Conservation (phyloP, 2,113 vertebrate species). For the Pteropus alecto region DNA sequence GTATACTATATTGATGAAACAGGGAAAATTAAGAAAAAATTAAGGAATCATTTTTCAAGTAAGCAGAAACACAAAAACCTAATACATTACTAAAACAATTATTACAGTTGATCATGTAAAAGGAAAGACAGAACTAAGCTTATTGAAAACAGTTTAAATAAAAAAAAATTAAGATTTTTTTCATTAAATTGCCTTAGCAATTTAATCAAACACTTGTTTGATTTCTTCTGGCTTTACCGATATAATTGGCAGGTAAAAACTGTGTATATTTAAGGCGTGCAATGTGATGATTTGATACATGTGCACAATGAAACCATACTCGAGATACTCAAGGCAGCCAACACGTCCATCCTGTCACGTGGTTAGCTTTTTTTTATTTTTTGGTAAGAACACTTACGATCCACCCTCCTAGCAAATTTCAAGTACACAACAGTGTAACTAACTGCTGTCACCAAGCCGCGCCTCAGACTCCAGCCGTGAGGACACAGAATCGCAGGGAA, state of each 20-base stretch:
- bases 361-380: background rate
- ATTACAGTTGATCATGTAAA: background rate
- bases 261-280: background rate
- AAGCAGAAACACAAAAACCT: background rate
- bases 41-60: background rate
- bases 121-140: background rate
- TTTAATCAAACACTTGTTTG: no score
- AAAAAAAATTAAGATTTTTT: background rate
- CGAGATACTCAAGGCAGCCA: background rate
- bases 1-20: background rate
- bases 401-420: background rate
- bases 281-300: no score
- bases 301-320: no score
- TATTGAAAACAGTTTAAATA: background rate
- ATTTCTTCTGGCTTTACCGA: background rate
- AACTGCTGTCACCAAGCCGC: background rate
- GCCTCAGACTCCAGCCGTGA: no score
- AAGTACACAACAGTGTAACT: background rate
- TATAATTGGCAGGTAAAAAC: background rate
- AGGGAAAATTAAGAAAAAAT: background rate
- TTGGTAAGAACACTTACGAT: background rate
- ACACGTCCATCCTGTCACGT: background rate
- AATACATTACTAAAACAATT: background rate
- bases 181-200: background rate
- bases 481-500: fast-evolving